Conservation (phyloP, 2,113 vertebrate genomes). For the Rhipidura dahli region DNA sequence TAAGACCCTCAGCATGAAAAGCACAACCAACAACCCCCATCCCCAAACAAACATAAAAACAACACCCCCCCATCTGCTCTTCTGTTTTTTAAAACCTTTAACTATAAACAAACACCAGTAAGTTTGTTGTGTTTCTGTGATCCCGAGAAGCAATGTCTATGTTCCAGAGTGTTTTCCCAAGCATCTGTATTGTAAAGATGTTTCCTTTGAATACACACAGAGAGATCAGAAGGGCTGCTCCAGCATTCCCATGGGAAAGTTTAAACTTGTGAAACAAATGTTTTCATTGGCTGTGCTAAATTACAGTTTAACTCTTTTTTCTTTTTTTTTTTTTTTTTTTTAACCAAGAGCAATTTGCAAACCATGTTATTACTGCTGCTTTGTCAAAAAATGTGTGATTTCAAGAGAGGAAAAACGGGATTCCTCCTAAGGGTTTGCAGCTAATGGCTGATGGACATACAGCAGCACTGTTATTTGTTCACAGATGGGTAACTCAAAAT, state of each 20-base stretch:
- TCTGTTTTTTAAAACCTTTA: neutral
- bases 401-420: neutral
- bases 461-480: constrained; percentile 24
- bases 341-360: neutral
- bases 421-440: neutral
- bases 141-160: neutral
- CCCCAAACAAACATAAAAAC: neutral
- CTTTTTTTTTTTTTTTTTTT: neutral
- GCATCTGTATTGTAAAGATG: constrained; percentile 42
- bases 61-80: neutral
- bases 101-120: neutral
- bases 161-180: constrained; percentile 27
- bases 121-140: neutral
- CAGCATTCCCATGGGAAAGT: constrained; percentile 58
- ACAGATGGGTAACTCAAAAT: constrained; percentile 3
- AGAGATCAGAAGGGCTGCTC: constrained; percentile 25
- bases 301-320: neutral
- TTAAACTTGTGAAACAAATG: constrained; percentile 44
- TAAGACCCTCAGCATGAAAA: neutral
- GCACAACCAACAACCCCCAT: accelerated
- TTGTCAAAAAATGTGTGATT: constrained; percentile 11
- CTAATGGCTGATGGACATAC: neutral
- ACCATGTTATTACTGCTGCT: neutral
- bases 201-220: constrained; percentile 32
- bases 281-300: constrained; percentile 43